Evolutionary conservation across 2,888 invertebrate species (phyloP), one percentile per base, ranked within the genome.

Genomic region (Malthinus seriepunctatus): DNA sequence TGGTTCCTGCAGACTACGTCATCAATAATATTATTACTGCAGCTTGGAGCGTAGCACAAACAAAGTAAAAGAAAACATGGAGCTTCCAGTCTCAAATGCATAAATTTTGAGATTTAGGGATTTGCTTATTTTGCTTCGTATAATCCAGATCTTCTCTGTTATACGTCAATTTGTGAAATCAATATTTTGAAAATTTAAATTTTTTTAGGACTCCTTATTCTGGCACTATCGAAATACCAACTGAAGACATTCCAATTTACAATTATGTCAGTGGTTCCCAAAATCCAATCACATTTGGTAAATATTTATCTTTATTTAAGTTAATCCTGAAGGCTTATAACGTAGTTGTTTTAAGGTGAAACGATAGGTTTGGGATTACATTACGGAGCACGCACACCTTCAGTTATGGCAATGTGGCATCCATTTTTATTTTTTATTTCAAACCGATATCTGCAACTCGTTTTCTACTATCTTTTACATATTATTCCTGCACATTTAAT

Each of bases 1-100:
- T 89, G 62, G 84, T 90, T 32, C 89, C 90, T 0, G 89, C 86
- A 0, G 95, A 96, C 72, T 82, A 80, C 91, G 68, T 88, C 2
- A 88, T 91, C 8, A 95, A 95, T 76, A 87, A 90, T 46, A 83
- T 95, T 64, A 86, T 96, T 11, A 86, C 89, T 0, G 83, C 88
- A 0, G 88, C 90, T 0, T 93, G 89, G 0, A 87, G 86, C 9
- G 32, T 35, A 8, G 35, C 70, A 3, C 68, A 66, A 33, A 66
- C 73, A 78, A 73, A 82, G 83, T 39, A 56, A 33, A 10, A 3
- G 5, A 23, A 23, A 23, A 23, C 3, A 5, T 23, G 3, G 23
- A 5, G 3, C 23, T 23, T 23, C 23, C 2, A 23, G 23, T 23
- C 23, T 23, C 23, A 23, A n/a, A n/a, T n/a, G n/a, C n/a, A n/a